Evolutionary conservation across 2,888 invertebrate species (phyloP), one percentile per base, ranked within the genome.

Genomic region (Luffia ferchaultella): DNA sequence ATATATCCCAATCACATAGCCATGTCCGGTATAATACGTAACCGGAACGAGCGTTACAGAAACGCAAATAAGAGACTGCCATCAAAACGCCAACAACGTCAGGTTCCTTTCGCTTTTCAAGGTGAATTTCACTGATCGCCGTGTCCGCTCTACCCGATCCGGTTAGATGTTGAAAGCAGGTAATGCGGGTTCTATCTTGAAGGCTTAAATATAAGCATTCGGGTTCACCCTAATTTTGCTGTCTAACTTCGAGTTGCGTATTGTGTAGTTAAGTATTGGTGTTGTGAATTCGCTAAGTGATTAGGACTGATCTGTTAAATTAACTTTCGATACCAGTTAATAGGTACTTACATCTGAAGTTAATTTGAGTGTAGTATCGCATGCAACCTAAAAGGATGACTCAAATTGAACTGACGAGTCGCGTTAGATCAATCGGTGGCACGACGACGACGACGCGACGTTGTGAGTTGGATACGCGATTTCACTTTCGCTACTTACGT

Each of bases 21-120:
- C n/a, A n/a, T n/a, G n/a, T n/a, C n/a, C 30, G 30, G 30, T 12
- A 30, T 30, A n/a, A 7, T 30, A 30, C 5, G 30, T 12, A 30
- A 12, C 30, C 30, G 12, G 30, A 12, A 30, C 30, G 30, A 3
- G 30, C 3, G 30, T 12, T 12, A 12, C 30, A 12, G 30, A n/a
- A 12, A 3, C 30, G 30, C 30, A 12, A 30, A 12, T 12, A 12
- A 30, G 30, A 30, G 30, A 30, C 30, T 7, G 30, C 30, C n/a
- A n/a, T n/a, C n/a, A n/a, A n/a, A n/a, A n/a, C n/a, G n/a, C n/a
- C n/a, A n/a, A n/a, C n/a, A n/a, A 12, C 30, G 30, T 12, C 30
- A 12, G 51, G 58, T 65, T 61, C 77, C 79, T 80, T 80, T 80
- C 80, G 77, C 78, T 80, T 76, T 79, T 76, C 78, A 79, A 76